Base-by-base conservation (phyloP, 2,888 invertebrate species). In the Plemyria rubiginata region DNA sequence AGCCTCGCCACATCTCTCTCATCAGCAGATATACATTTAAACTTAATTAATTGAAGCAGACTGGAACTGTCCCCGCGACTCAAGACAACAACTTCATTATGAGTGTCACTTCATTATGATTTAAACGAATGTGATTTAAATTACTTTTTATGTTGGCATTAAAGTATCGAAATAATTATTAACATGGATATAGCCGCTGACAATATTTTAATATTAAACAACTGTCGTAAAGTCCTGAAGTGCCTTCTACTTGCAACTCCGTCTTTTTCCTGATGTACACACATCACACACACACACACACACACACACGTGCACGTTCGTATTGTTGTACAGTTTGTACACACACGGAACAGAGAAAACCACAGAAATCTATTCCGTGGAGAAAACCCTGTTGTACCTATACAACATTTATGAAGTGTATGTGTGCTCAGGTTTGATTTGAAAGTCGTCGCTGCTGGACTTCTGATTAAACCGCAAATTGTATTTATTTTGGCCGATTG, bases 11-110 rank as follows among this genome's bases (percentile, higher is more conserved):
- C 53, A 5, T 50, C 52, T 50, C 51, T 16, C 43, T 36, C 48
- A 38, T 38, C 15, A 16, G 45, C 45, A 29, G 54, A 62, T 54
- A 60, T 65, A 59, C 57, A 64, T 65, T 56, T 48, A 53, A 56
- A 57, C 48, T 62, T 22, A 62, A 67, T 62, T 64, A 62, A 67
- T 60, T 49, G 57, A 43, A 22, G 29, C 59, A 51, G 32, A 41
- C 51, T 55, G 49, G 32, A 62, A n/a, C 62, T 67, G 65, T 60
- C 67, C 38, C 52, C 54, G 49, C 38, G 53, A 36, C 54, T 41
- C 5, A 52, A 50, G 7, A 8, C 8, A 9, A 45, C 36, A 28
- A 43, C 40, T 55, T 54, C 50, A 56, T 61, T 48, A 51, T 51
- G 53, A 32, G 46, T 51, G 45, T 61, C 60, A 45, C 40, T 28